Evolutionary conservation across 2,113 vertebrate genomes (phyloP), one percentile per base, ranked within the genome.

Genomic region (Heteronetta atricapilla): DNA sequence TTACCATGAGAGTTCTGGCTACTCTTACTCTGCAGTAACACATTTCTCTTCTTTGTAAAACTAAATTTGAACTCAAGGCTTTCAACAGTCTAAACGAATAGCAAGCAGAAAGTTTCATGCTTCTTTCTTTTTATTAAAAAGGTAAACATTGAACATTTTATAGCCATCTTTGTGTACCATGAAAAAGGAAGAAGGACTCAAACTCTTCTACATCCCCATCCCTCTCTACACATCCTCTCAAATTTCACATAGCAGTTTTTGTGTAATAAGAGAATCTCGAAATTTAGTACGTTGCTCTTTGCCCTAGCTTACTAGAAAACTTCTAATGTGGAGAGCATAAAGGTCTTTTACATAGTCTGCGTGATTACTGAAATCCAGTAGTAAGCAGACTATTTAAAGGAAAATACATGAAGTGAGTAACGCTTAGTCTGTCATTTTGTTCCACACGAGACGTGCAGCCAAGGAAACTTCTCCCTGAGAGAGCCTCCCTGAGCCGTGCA

Each of bases 181-280:
- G 18, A 14, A 18, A n/a, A 13, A 6, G 21, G 34, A 29, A 17
- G 22, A 29, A 17, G 22, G 13, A 29, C 34, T 50, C n/a, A 8
- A 1, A 8, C 28, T 7, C 22, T 3, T 17, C 8, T 55, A n/a
- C 29, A n/a, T 25, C 33, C 75, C 46, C 76, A 31, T 31, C 36
- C 52, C 48, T 53, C 56, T 44, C 75, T 53, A 64, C 94, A 52
- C 78, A 84, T 82, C 88, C 73, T 12, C 89, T 81, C 87, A 97
- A 98, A 98, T 98, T 96, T 96, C 86, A 91, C 94, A 86, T 92
- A 17, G 36, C 62, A 4, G 1, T 18, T 9, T n/a, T 6, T 10
- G 40, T 8, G 23, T 18, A 69, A 28, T 16, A 76, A 48, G 33
- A 76, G 72, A 55, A 62, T 12, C 38, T 25, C 6, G 22, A 38